Evolutionary conservation across 2,113 vertebrate genomes (phyloP).

Genomic region (Piaya cayana): DNA sequence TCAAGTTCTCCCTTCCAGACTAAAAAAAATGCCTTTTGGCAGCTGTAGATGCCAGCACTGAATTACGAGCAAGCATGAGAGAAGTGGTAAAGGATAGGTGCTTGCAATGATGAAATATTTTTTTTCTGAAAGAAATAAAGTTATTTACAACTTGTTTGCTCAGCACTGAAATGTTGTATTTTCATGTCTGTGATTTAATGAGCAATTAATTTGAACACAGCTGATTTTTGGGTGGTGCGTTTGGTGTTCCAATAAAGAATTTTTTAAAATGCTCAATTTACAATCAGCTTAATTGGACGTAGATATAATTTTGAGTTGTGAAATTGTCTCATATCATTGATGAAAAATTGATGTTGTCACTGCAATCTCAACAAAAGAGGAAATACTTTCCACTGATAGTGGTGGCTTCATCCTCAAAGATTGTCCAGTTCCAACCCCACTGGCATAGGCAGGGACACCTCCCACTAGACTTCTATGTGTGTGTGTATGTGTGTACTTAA

Average conservation of each 20-base stretch:
- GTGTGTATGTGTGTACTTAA: too few relatives aligned
- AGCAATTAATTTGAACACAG: neutral
- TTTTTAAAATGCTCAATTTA: neutral
- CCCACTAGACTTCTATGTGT: too few relatives aligned
- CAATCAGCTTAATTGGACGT: neutral
- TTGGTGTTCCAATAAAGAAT: neutral
- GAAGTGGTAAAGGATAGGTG: neutral
- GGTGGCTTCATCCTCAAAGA: neutral
- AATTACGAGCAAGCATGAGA: neutral
- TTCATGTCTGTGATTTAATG: neutral
- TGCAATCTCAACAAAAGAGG: neutral
- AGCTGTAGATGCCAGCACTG: neutral
- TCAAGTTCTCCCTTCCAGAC: neutral
- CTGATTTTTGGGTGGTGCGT: too few relatives aligned
- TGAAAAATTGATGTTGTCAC: neutral
- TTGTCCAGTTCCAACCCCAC: too few relatives aligned
- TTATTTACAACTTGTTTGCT: neutral
- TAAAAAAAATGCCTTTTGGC: neutral
- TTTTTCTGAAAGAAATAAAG: neutral
- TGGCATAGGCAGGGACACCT: too few relatives aligned
- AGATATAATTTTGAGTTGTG: neutral
- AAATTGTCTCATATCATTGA: neutral
- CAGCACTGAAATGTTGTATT: neutral
- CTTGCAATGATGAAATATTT: neutral
- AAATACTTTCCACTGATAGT: neutral